A percentile compares a stretch with the other conserved stretches of the same genome.
phyloP scores from a whole-genome alignment of 2,888 invertebrate genomes.

The Drosophila neonasuta region DNA sequence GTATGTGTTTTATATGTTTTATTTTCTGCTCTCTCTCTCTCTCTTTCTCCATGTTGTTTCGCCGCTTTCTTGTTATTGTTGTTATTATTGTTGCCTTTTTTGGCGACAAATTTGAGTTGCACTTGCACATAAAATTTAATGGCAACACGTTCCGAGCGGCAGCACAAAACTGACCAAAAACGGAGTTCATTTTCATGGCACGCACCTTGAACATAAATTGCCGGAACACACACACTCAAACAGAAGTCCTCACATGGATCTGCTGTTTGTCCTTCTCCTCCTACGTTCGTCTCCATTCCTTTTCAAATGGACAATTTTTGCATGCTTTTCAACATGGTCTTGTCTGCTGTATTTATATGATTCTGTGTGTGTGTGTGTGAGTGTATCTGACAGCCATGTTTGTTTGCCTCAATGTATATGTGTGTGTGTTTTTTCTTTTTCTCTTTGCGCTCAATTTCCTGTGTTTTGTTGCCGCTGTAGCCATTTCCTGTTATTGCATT shows the following conservation, averaged over 20 bases:
- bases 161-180: conserved; percentile 43
- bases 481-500: conserved; percentile 76
- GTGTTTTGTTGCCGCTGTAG: conserved; percentile 70
- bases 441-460: conserved; percentile 73
- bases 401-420: conserved; percentile 56
- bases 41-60: neutral
- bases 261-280: neutral
- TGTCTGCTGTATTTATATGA: conserved; percentile 13
- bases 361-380: conserved; percentile 7
- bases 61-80: conserved; percentile 3
- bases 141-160: conserved; percentile 63
- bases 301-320: conserved; percentile 43
- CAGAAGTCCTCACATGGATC: conserved; percentile 15
- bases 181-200: conserved; percentile 65
- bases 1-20: conserved; percentile 37
- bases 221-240: conserved; percentile 32
- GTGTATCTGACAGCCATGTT: conserved; percentile 61
- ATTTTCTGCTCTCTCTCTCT: neutral
- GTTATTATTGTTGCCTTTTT: conserved; percentile 16
- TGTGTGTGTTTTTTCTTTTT: conserved; percentile 19
- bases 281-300: neutral
- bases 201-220: conserved; percentile 75
- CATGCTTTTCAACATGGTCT: conserved; percentile 49
- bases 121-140: conserved; percentile 75
- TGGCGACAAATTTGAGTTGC: conserved; percentile 58